Evolutionary conservation across 2,888 invertebrate genomes (phyloP), one percentile per base, ranked within the genome.

Genomic region (Amblyjoppa proteus): DNA sequence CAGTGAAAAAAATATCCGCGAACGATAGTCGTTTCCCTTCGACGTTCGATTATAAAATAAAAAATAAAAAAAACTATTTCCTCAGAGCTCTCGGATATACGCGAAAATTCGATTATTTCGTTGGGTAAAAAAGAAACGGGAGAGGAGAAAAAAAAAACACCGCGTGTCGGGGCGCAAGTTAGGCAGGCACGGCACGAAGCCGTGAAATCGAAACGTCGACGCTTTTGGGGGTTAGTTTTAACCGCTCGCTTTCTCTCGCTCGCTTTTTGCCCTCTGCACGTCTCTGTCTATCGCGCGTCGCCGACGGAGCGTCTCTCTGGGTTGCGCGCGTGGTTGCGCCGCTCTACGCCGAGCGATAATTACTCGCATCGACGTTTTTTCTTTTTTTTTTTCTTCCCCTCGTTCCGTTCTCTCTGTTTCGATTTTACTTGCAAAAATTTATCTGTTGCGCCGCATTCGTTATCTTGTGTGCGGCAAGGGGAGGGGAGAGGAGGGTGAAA

Each of bases 191-290:
- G 31, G 34, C 34, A 61, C 31, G 28, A 16, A 31, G 41, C 25
- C 41, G 70, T 13, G 51, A 70, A 41, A 58, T 51, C 56, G 68
- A 76, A 80, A 84, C 66, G 83, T 75, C 80, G 84, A 81, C 77
- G 84, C 84, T 87, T 89, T 90, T 89, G 88, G 88, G 91, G 91
- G 91, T 91, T 91, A 89, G 89, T 89, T 91, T 88, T 83, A 76
- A 85, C 85, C 88, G 86, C 87, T 85, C 87, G 88, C 78, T 51
- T 61, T 61, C 31, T 73, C 74, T n/a, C 28, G 3, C 28, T 78
- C 58, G 20, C 49, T 70, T 56, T 49, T 56, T 31, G 5, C 9
- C 9, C 25, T 70, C 49, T 34, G 68, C 53, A 51, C 69, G 31
- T 80, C 76, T 69, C 74, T 69, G 69, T 68, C 28, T 31, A n/a